Evolutionary conservation across 2,888 invertebrate genomes (phyloP).

Genomic region (Vanessa cardui): DNA sequence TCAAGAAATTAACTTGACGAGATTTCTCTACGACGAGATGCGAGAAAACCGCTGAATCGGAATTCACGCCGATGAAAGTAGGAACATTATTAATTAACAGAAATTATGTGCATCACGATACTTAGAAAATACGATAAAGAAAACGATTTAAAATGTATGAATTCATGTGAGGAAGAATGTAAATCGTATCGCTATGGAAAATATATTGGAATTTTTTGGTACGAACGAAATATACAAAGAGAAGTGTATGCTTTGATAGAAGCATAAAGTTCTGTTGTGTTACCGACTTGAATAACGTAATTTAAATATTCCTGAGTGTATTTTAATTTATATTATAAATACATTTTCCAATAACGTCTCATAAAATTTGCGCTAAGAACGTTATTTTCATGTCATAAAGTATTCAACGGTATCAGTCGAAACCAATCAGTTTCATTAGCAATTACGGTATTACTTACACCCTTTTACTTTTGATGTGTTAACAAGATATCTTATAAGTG

Average conservation of each 20-base stretch:
- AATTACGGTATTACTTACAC: slow-evolving; percentile 16
- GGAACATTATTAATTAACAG: slow-evolving; percentile 42
- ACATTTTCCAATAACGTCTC: not conserved
- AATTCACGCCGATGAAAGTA: slow-evolving; percentile 51
- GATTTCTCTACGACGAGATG: slow-evolving; percentile 30
- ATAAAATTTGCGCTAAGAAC: not conserved
- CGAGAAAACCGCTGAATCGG: slow-evolving; percentile 40
- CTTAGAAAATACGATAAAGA: slow-evolving; percentile 5
- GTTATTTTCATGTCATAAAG: not conserved
- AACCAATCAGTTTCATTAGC: not conserved
- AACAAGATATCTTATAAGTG: slow-evolving; percentile 19
- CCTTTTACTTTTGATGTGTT: slow-evolving; percentile 33
- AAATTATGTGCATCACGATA: slow-evolving; percentile 47
- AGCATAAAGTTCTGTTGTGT: no score
- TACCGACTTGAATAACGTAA: no score
- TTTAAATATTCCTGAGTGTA: no score
- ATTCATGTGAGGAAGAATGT: not conserved
- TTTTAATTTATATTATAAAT: no score
- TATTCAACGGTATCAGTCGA: not conserved
- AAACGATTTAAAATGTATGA: not conserved
- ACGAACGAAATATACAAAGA: no score
- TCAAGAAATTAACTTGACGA: slow-evolving; percentile 6
- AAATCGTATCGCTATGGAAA: not conserved
- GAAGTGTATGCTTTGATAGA: no score
- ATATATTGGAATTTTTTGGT: no score